Percentiles rank a stretch among this genome's conserved stretches.
These are phyloP conservation scores for Trogon melanurus DNA, from an alignment of 2,113 vertebrate species.

Conservation along the genomic window DNA sequence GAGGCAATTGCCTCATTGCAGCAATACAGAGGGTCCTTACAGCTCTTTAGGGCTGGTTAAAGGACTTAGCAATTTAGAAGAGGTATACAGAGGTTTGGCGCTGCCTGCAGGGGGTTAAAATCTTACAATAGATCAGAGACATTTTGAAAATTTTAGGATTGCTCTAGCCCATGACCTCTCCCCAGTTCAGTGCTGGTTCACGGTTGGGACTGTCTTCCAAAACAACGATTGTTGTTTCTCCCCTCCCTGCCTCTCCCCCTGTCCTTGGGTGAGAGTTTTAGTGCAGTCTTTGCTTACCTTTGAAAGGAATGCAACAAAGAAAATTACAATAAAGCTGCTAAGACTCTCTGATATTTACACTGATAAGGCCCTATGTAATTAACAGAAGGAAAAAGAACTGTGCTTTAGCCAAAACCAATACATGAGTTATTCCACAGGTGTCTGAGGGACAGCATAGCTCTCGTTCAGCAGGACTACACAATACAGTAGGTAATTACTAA, in stretches of 20 bases:
- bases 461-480: not conserved
- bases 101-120: not conserved
- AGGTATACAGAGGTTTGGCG: not conserved
- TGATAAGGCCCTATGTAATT: not conserved
- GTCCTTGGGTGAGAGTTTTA: not conserved
- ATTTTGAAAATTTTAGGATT: not conserved
- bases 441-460: not conserved
- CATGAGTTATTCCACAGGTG: not conserved
- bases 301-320: not conserved
- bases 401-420: not conserved
- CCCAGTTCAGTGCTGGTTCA: not conserved
- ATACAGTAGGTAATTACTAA: not conserved
- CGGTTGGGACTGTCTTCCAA: not conserved
- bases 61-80: not conserved
- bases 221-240: not conserved
- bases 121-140: not conserved
- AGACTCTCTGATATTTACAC: not conserved
- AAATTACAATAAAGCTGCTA: not conserved
- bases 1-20: not conserved
- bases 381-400: not conserved
- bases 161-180: not conserved
- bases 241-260: not conserved
- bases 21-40: not conserved
- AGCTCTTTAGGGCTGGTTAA: not conserved
- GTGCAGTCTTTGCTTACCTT: not conserved